Conservation (phyloP, 1,140 invertebrate genomes). For the Tenebrio molitor region DNA sequence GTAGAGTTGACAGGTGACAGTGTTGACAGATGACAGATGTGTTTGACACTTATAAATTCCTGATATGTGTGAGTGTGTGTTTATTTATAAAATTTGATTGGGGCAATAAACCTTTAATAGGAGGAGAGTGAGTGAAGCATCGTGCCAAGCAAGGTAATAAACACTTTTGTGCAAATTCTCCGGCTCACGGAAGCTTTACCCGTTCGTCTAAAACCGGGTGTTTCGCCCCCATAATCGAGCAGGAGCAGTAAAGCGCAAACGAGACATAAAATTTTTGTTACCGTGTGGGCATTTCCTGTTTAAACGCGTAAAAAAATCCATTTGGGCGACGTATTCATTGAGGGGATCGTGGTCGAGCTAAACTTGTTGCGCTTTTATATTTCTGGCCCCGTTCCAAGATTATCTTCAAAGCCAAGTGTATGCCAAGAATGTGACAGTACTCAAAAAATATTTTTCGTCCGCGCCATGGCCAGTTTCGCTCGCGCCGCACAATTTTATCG, state of each 20-base stretch:
- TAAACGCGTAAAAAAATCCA: slow-evolving; percentile 5
- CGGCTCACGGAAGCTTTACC: too few species aligned
- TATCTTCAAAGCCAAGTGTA: slow-evolving; percentile 48
- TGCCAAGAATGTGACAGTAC: slow-evolving; percentile 67
- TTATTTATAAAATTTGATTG: background rate
- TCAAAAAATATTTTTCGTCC: slow-evolving; percentile 62
- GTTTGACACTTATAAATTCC: slow-evolving; percentile 9
- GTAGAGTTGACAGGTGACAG: too few species aligned
- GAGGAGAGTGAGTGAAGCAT: background rate
- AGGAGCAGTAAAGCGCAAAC: too few species aligned
- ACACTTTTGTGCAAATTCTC: too few species aligned
- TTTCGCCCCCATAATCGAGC: background rate
- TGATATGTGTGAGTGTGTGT: background rate
- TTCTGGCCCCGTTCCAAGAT: slow-evolving; percentile 59
- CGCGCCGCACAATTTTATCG: background rate
- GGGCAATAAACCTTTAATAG: background rate
- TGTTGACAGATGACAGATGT: background rate
- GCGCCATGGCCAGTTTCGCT: slow-evolving; percentile 57
- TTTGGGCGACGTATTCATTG: slow-evolving; percentile 4
- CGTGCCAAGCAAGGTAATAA: background rate
- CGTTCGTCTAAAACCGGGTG: too few species aligned
- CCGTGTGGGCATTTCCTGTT: slow-evolving; percentile 28
- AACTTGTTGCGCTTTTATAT: slow-evolving; percentile 53
- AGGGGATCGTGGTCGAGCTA: slow-evolving; percentile 2
- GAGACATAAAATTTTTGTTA: background rate